Evolutionary conservation across 2,888 invertebrate genomes (phyloP).

Genomic region (Polylopha cassiicola): DNA sequence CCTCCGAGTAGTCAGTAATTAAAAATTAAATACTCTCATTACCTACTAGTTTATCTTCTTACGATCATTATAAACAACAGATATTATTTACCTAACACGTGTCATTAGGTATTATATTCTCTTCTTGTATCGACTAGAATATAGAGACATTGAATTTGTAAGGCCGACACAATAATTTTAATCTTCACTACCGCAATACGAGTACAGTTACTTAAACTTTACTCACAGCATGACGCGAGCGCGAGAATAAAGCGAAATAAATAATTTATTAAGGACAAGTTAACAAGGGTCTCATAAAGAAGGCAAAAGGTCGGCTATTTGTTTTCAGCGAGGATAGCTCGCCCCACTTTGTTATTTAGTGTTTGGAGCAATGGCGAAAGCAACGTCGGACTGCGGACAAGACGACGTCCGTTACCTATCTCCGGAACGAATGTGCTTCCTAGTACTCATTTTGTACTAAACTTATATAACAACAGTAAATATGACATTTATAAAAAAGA

Average conservation of each 20-base stretch:
- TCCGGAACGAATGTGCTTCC: conserved; percentile 14
- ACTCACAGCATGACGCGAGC: conserved; percentile 5
- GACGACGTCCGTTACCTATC: conserved; percentile 11
- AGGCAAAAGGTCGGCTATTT: conserved; percentile 76
- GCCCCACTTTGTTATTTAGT: conserved; percentile 71
- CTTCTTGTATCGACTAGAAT: no score
- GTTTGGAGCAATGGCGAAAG: conserved; percentile 36
- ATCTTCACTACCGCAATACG: no score
- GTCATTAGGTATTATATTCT: no score
- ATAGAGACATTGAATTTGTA: no score
- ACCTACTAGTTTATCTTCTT: no score
- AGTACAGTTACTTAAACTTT: conserved; percentile 10
- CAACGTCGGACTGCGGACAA: conserved; percentile 12
- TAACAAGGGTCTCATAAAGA: conserved; percentile 77
- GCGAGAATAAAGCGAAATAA: conserved; percentile 50
- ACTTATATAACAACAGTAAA: no score
- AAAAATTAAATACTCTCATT: no score
- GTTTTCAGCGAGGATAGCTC: conserved; percentile 67
- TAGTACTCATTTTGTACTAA: background rate
- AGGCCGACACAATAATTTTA: no score
- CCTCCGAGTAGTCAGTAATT: no score
- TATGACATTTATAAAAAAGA: no score
- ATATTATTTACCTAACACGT: no score
- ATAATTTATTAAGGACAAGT: conserved; percentile 76
- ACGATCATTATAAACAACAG: no score